Evolutionary conservation across 2,113 vertebrate species (phyloP), one percentile per base, ranked within the genome.

Genomic region (Haemorhous mexicanus): DNA sequence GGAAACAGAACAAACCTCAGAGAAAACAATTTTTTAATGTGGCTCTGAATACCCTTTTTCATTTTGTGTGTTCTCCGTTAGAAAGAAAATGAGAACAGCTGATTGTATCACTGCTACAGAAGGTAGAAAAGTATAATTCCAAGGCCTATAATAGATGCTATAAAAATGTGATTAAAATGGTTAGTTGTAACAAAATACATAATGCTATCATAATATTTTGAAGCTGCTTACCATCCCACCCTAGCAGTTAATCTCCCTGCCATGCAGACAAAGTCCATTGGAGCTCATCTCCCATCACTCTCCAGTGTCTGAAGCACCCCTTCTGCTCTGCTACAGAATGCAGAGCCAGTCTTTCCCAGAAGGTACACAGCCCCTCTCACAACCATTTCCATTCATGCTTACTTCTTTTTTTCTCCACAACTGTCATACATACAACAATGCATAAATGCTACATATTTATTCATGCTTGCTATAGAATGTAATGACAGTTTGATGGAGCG

Each of bases 241-340:
- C 58, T 22, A 41, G 5, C 10, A 27, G 1, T 17, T 41, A 30
- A 50, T 32, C 15, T 80, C 47, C 27, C 49, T 33, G 32, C 30
- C 35, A 39, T 4, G 13, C 30, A 59, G 26, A 24, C 44, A 3
- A 30, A 74, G 52, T 20, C 27, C 50, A 10, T 6, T 3, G 12
- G 30, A 78, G 27, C 11, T 39, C 30, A 28, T 23, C 13, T 56
- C n/a, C 55, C 56, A 17, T 23, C 24, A 27, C n/a, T n/a, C 33
- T 16, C 15, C 0, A 0, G 10, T 22, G 33, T 6, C 18, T 52
- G 59, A 28, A 23, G 35, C 1, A 0, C 10, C 11, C 1, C 3
- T 33, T 56, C 18, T 26, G 19, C 53, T n/a, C 67, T 15, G 5
- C 35, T 46, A 1, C 2, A 2, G 37, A 43, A 19, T 16, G 27